Percentiles rank a stretch among this genome's conserved stretches.
Evolutionary conservation across 2,888 invertebrate species (phyloP).

Genomic region (Oscheius sp.): DNA sequence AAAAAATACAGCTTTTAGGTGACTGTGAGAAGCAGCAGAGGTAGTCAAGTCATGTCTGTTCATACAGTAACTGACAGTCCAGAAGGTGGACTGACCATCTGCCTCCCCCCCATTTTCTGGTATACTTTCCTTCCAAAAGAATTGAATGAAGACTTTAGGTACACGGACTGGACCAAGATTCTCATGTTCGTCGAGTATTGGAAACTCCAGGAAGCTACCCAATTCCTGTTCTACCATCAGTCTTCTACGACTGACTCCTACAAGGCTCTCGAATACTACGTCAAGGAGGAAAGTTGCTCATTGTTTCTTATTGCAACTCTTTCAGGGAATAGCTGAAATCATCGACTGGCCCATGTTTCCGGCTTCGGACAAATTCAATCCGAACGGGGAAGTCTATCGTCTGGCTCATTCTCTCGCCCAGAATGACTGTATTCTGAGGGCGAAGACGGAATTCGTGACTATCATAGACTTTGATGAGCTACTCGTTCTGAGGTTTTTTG

Average conservation of each 20-base stretch:
- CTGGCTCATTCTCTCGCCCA: constrained; percentile 56
- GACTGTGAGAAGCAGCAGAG: neutral
- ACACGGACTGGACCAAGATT: constrained; percentile 4
- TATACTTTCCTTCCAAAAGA: too few relatives aligned
- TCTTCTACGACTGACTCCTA: neutral
- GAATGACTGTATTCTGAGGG: constrained; percentile 54
- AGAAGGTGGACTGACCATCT: neutral
- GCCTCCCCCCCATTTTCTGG: neutral
- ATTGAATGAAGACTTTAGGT: neutral
- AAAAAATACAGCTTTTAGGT: neutral
- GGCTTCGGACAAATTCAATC: constrained; percentile 25
- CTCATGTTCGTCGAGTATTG: constrained; percentile 1
- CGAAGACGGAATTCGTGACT: constrained; percentile 43
- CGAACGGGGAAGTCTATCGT: constrained; percentile 51
- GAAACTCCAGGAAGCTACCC: neutral
- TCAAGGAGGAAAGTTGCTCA: neutral
- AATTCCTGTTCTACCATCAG: neutral
- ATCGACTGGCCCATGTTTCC: constrained; percentile 41
- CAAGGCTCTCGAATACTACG: neutral
- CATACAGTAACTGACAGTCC: neutral
- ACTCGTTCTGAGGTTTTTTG: constrained; percentile 24
- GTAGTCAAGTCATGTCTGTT: neutral
- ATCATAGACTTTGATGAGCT: constrained; percentile 58
- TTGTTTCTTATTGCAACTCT: neutral
- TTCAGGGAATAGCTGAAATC: constrained; percentile 34